Evolutionary conservation across 2,113 vertebrate genomes (phyloP).

Genomic region (Nothocercus nigrocapillus): DNA sequence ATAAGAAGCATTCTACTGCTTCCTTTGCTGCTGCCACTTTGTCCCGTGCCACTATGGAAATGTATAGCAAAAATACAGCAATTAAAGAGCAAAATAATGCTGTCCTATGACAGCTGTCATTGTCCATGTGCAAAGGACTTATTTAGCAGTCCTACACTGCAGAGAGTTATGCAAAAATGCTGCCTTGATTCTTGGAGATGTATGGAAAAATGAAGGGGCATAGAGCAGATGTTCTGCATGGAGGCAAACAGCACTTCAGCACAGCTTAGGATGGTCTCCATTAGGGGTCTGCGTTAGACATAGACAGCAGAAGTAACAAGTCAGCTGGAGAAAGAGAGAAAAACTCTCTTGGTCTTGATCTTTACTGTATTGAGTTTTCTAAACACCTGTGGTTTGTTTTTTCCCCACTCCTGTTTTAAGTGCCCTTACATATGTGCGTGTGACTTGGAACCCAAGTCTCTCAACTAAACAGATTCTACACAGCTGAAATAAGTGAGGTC

Average conservation of each 20-base stretch:
- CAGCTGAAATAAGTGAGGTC: not conserved
- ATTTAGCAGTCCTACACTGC: not conserved
- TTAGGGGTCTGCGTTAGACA: not conserved
- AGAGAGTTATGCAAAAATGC: not conserved
- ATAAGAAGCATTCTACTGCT: not conserved
- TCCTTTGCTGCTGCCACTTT: not conserved
- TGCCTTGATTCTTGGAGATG: not conserved
- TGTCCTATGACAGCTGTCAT: not conserved
- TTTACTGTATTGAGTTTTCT: not conserved
- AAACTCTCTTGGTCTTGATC: not conserved
- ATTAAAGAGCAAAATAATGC: not conserved
- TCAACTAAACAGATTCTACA: not conserved
- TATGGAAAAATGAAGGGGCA: not conserved
- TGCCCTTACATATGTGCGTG: not conserved
- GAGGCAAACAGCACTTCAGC: not conserved
- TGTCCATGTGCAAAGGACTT: not conserved
- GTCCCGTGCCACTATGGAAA: not conserved
- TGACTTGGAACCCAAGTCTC: not conserved
- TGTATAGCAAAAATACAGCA: not conserved
- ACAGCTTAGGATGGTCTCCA: not conserved
- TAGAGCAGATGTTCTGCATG: not conserved
- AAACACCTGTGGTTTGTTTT: not conserved
- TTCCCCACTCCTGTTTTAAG: not conserved
- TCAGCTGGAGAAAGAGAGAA: not conserved
- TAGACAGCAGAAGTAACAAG: not conserved